These are phyloP conservation scores for Lutjanus argentimaculatus DNA, from an alignment of 2,797 vertebrate genomes.

Conservation along the genomic window DNA sequence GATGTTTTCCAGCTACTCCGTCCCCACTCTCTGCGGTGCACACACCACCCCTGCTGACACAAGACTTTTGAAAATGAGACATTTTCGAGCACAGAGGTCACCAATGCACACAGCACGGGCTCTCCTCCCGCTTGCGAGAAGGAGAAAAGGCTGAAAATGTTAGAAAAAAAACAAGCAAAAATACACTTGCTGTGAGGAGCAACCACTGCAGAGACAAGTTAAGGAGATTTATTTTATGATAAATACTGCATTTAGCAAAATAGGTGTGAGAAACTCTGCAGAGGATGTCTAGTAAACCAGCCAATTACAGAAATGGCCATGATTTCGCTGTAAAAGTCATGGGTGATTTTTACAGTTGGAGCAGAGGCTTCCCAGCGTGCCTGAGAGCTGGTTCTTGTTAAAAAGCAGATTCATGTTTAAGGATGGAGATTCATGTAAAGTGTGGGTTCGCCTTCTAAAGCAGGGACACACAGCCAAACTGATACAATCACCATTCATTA, in stretches of 20 bases:
- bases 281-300: slow-evolving; percentile 24
- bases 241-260: slow-evolving; percentile 36
- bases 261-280: background rate
- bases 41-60: slow-evolving; percentile 45
- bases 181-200: background rate
- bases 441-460: background rate
- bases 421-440: slow-evolving; percentile 20
- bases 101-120: background rate
- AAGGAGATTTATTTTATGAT: slow-evolving; percentile 6
- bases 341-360: slow-evolving; percentile 22
- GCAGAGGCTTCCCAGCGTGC: background rate
- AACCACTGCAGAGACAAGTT: background rate
- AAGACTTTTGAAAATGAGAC: slow-evolving; percentile 34
- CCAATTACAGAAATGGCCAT: slow-evolving; percentile 20
- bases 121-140: background rate
- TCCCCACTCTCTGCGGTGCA: slow-evolving; percentile 19
- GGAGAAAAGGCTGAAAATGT: slow-evolving; percentile 13
- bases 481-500: slow-evolving; percentile 10
- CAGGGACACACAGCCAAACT: background rate
- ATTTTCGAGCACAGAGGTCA: slow-evolving; percentile 41
- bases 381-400: slow-evolving; percentile 19
- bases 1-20: slow-evolving; percentile 24
- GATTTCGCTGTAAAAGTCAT: slow-evolving; percentile 33
- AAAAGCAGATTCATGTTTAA: slow-evolving; percentile 22
- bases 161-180: background rate